phyloP scores from a whole-genome alignment of 2,888 invertebrate species.

The Diaperis boleti region DNA sequence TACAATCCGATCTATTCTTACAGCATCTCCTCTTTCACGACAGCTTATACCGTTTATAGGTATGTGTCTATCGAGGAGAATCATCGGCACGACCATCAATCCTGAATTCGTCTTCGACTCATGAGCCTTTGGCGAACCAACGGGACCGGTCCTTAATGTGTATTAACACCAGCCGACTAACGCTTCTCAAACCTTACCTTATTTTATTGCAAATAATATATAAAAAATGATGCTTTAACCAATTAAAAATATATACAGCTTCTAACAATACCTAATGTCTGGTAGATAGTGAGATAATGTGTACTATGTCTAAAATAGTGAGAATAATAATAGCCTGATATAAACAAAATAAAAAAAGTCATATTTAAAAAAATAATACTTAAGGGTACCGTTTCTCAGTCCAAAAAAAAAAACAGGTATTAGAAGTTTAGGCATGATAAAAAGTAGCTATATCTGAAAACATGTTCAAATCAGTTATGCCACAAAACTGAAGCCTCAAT shows the following conservation, averaged over 20 bases:
- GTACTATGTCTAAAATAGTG: conserved; percentile 22
- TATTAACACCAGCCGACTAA: conserved; percentile 26
- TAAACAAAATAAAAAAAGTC: conserved; percentile 22
- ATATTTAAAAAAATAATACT: conserved; percentile 20
- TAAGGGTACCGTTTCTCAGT: too few species aligned
- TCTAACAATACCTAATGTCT: conserved; percentile 19
- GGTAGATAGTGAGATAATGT: conserved; percentile 24
- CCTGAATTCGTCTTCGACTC: too few species aligned
- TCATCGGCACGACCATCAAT: too few species aligned
- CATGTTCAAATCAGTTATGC: too few species aligned
- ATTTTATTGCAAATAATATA: conserved; percentile 25
- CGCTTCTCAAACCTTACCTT: conserved; percentile 25
- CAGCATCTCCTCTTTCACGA: too few species aligned
- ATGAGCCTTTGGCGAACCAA: background rate
- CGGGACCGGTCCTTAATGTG: conserved; percentile 16
- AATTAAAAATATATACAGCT: conserved; percentile 27
- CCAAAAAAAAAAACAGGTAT: too few species aligned
- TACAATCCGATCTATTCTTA: too few species aligned
- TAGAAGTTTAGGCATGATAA: too few species aligned
- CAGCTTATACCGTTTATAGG: too few species aligned
- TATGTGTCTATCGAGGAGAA: too few species aligned
- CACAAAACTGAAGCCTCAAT: too few species aligned
- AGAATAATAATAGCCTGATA: conserved; percentile 27
- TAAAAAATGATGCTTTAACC: conserved; percentile 24
- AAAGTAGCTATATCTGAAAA: too few species aligned